A percentile compares a stretch with the other conserved stretches of the same genome.
These are phyloP conservation scores for Neuroterus valhalla DNA, from an alignment of 1,140 invertebrate genomes.

Conservation along the genomic window DNA sequence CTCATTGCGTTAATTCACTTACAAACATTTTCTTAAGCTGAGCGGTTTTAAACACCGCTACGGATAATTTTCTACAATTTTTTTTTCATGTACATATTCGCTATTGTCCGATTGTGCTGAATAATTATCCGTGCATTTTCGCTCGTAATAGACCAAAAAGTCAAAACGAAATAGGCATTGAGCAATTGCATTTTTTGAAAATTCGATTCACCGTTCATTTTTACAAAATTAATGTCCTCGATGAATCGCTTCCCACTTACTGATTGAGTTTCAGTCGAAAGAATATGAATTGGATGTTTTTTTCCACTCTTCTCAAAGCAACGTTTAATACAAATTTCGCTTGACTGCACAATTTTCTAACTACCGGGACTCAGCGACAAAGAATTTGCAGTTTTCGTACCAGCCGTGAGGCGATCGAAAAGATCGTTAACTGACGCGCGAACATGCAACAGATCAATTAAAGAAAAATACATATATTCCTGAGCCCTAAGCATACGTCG, in stretches of 20 bases:
- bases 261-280: neutral
- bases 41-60: slow-evolving; percentile 23
- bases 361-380: neutral
- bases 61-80: slow-evolving; percentile 1
- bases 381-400: neutral
- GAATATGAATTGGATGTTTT: neutral
- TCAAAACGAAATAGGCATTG: slow-evolving; percentile 21
- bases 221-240: neutral
- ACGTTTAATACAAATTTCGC: neutral
- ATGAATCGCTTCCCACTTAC: neutral
- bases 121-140: slow-evolving; percentile 22
- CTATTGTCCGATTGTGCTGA: slow-evolving; percentile 39
- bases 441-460: slow-evolving; percentile 20
- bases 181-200: slow-evolving; percentile 16
- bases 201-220: neutral
- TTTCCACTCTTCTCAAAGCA: neutral
- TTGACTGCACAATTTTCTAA: neutral
- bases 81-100: slow-evolving; percentile 27
- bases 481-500: neutral
- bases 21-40: slow-evolving; percentile 14
- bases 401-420: no score
- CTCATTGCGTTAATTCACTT: slow-evolving; percentile 36
- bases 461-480: neutral
- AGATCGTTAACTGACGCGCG: neutral
- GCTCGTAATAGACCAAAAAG: neutral